Evolutionary conservation across 1,140 invertebrate genomes (phyloP), one percentile per base, ranked within the genome.

Genomic region (Tetraneura akinire): DNA sequence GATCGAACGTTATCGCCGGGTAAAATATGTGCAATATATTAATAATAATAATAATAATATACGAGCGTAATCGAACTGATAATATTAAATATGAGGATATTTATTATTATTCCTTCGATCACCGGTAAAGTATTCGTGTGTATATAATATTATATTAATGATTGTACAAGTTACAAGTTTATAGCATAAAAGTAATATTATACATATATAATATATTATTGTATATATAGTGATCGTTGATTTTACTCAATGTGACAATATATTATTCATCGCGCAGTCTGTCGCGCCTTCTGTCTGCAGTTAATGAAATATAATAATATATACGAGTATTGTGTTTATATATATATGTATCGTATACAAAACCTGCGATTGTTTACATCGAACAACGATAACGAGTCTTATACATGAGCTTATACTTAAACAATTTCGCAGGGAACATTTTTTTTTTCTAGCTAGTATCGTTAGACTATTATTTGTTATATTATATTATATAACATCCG

Each of bases 101-200:
- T 76, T 45, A 76, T 76, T 57, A 76, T 76, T 60, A 29, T 62
- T 37, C 29, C 37, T 78, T 62, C 57, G 55, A 78, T 78, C 74
- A 78, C 74, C 74, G 21, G 32, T 18, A 26, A 60, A 32, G 37
- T 29, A 78, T 78, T 78, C 42, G 51, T 42, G 49, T 57, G 37
- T n/a, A n/a, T n/a, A n/a, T n/a, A n/a, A n/a, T n/a, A n/a, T n/a
- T n/a, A n/a, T n/a, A 76, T 76, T 78, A 60, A 66, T 29, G 37
- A 42, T 66, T 21, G 26, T 21, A 66, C 21, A 21, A 37, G 37
- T 37, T n/a, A 37, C n/a, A n/a, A 64, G 11, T 60, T 37, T 37
- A 62, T 18, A 32, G 8, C 18, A n/a, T 32, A 29, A 66, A 10
- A 9, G 18, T 29, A 14, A 57, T 26, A 55, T 21, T 23, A 57